Evolutionary conservation across 2,888 invertebrate species (phyloP), one percentile per base, ranked within the genome.

Genomic region (Yponomeuta cagnagella): DNA sequence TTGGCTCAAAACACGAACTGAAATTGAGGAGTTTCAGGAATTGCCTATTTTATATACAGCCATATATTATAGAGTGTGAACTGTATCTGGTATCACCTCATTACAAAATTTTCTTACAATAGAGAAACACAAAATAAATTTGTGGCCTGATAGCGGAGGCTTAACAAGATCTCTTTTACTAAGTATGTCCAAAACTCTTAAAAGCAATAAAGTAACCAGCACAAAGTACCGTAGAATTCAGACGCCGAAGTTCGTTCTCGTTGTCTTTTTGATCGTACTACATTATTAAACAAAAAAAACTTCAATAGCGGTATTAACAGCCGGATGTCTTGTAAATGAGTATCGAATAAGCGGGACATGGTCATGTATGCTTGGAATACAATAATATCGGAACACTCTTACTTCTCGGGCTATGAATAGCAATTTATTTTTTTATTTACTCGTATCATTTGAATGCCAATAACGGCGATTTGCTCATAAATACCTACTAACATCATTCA

Each of bases 391-490:
- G 79, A 80, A 79, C 80, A 85, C 86, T 85, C 83, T 85, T 84
- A 79, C 82, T 85, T 76, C 80, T 80, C 77, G 76, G 80, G 82
- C 82, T 79, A 81, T 68, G 68, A 70, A 37, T 33, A 82, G 79
- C 81, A 58, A 58, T 83, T 81, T 75, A 77, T 81, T 85, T 87
- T 88, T 86, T 87, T 86, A 84, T 80, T 80, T 74, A 74, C 78
- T 78, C 80, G 79, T 79, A 84, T 85, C 79, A 86, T 87, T 87
- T 86, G 83, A 87, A 86, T 88, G 82, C 82, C 83, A 81, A 87
- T 86, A 88, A 85, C 84, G 85, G 83, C 82, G 79, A 80, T 75
- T 77, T 12, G 74, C 80, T 82, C 83, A 78, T 79, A 64, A 23
- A 23, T 43, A 70, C 52, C 15, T 6, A 12, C 15, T n/a, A 48